A percentile compares a stretch with the other conserved stretches of the same genome.
Evolutionary conservation across 1,140 invertebrate species (phyloP).

Genomic region (Formica exsecta): DNA sequence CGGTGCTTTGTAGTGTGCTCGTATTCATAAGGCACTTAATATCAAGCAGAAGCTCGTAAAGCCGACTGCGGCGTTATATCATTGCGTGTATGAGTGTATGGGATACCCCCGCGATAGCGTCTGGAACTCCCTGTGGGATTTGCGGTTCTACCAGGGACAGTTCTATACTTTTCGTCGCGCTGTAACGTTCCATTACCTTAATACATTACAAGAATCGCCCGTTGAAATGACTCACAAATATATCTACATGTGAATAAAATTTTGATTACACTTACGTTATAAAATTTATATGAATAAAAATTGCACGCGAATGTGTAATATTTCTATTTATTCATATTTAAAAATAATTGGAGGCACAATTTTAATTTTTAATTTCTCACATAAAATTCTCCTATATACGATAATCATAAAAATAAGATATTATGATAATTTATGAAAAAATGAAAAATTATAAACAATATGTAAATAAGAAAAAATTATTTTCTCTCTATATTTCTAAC

Average conservation of each 20-base stretch:
- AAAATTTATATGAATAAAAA: slow-evolving; percentile 7
- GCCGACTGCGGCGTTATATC: slow-evolving; percentile 9
- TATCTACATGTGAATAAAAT: not conserved
- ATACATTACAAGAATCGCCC: slow-evolving; percentile 8
- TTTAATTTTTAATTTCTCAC: not conserved
- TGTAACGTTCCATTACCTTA: slow-evolving; percentile 7
- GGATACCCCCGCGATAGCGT: slow-evolving; percentile 18
- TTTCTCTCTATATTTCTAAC: no score
- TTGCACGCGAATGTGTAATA: not conserved
- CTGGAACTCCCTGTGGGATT: slow-evolving; percentile 9
- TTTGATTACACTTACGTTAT: not conserved
- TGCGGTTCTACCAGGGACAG: slow-evolving; percentile 10
- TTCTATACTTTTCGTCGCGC: slow-evolving; percentile 3
- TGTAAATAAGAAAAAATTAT: no score
- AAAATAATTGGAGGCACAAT: not conserved
- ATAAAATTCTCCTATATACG: not conserved
- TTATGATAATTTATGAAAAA: not conserved
- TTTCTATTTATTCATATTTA: not conserved
- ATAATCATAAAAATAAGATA: no score
- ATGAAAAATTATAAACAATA: not conserved
- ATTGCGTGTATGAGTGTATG: not conserved
- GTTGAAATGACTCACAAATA: not conserved
- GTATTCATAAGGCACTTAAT: slow-evolving; percentile 60
- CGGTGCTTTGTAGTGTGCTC: not conserved
- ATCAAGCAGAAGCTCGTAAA: slow-evolving; percentile 50